Evolutionary conservation across 2,888 invertebrate genomes (phyloP), one percentile per base, ranked within the genome.

Genomic region (Marronus borbonicus): DNA sequence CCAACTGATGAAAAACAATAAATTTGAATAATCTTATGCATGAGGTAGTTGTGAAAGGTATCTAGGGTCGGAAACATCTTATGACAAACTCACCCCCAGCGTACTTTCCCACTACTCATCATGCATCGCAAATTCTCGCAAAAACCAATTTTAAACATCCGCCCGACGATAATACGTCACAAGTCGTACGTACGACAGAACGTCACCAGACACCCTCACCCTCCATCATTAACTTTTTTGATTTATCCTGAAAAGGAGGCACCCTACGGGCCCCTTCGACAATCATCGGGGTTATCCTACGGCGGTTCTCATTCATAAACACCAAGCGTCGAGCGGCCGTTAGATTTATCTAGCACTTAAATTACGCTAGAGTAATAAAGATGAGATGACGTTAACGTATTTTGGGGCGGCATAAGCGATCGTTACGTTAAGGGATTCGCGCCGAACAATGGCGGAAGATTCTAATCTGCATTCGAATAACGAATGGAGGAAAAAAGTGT

Each of bases 331-430:
- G 55, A 20, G 17, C 55, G 20, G 39, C 17, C 70, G 52, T 20
- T 70, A 55, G 52, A 70, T 70, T 70, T 70, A 70, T 70, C 50
- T 70, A 52, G n/a, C 31, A 31, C 52, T 55, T 70, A 70, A 70
- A 70, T 70, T 70, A 55, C 70, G 31, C 55, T 55, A 36, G 70
- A 58, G 58, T 70, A 70, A 70, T 55, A 70, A 70, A 70, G 70
- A 70, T 55, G 70, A 55, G 52, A 31, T 70, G 17, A 70, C 70
- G 31, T 20, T 36, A 17, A 20, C 36, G 55, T 31, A 70, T 55
- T 70, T 36, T 36, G 36, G 39, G 70, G 39, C 58, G 36, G 44
- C 10, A 66, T 66, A 66, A 66, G 39, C 17, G 20, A 3, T 39
- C 39, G 39, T n/a, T 1, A 8, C 62, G 62, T 62, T 62, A 66